A percentile compares a stretch with the other conserved stretches of the same genome.
phyloP scores from a whole-genome alignment of 2,797 vertebrate species.

The Rhincodon typus region DNA sequence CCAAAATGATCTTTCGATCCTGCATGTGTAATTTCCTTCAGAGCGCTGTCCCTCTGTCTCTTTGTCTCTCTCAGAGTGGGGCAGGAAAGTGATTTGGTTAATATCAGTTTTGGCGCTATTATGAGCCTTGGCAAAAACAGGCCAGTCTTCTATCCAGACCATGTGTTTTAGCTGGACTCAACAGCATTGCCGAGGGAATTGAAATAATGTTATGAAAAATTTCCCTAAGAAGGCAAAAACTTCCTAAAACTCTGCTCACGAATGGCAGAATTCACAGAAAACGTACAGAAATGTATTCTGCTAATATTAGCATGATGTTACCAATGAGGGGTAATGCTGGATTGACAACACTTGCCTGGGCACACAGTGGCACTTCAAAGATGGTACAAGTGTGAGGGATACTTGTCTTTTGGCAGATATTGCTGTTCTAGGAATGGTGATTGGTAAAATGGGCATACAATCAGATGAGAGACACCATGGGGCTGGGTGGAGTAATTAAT shows the following conservation, averaged over 20 bases:
- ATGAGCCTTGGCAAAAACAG: constrained; percentile 24
- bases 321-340: too few relatives aligned
- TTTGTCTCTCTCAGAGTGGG: background rate
- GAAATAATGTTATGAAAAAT: background rate
- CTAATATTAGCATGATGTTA: background rate
- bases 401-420: too few relatives aligned
- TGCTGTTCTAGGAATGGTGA: too few relatives aligned
- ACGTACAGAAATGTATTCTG: background rate
- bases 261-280: background rate
- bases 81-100: background rate
- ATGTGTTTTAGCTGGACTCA: background rate
- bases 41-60: background rate
- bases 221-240: background rate
- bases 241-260: background rate
- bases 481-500: too few relatives aligned
- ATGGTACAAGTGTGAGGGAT: too few relatives aligned
- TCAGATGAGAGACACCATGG: too few relatives aligned
- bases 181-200: background rate
- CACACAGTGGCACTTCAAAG: too few relatives aligned
- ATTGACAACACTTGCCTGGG: too few relatives aligned
- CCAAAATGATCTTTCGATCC: background rate
- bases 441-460: too few relatives aligned
- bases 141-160: background rate
- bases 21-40: background rate
- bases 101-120: background rate